Conservation (phyloP, 2,797 vertebrate genomes). For the Sciurus vulgaris region DNA sequence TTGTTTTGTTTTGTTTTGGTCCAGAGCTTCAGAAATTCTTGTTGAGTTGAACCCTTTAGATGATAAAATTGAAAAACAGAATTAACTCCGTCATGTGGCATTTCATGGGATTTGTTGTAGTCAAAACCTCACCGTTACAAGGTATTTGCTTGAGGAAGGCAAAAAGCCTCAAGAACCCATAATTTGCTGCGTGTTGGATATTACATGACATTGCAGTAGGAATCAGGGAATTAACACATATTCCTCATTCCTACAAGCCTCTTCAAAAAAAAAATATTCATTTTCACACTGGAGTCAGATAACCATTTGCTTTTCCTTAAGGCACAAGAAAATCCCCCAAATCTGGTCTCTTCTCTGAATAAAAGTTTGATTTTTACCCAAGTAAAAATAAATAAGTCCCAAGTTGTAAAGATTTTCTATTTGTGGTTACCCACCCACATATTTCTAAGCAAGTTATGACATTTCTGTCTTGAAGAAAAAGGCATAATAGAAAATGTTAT, state of each 20-base stretch:
- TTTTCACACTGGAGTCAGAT: not conserved
- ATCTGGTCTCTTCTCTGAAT: slow-evolving; percentile 54
- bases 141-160: not conserved
- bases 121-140: not conserved
- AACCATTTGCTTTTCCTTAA: not conserved
- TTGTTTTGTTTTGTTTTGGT: not conserved
- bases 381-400: slow-evolving; percentile 20
- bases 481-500: slow-evolving; percentile 61
- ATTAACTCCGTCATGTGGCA: not conserved
- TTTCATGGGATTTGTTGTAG: not conserved
- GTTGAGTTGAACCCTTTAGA: not conserved
- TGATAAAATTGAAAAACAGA: not conserved
- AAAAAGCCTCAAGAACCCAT: not conserved
- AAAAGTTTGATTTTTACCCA: slow-evolving; percentile 53
- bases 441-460: slow-evolving; percentile 70
- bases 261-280: not conserved
- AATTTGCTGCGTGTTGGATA: not conserved
- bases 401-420: slow-evolving; percentile 64
- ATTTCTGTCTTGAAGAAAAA: slow-evolving; percentile 69
- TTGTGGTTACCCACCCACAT: slow-evolving; percentile 50
- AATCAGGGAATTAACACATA: not conserved
- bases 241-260: not conserved
- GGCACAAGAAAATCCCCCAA: not conserved
- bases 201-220: not conserved
- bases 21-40: not conserved